A percentile compares a stretch with the other conserved stretches of the same genome.
phyloP scores from a whole-genome alignment of 1,140 invertebrate genomes.

The Chlorops oryzae region DNA sequence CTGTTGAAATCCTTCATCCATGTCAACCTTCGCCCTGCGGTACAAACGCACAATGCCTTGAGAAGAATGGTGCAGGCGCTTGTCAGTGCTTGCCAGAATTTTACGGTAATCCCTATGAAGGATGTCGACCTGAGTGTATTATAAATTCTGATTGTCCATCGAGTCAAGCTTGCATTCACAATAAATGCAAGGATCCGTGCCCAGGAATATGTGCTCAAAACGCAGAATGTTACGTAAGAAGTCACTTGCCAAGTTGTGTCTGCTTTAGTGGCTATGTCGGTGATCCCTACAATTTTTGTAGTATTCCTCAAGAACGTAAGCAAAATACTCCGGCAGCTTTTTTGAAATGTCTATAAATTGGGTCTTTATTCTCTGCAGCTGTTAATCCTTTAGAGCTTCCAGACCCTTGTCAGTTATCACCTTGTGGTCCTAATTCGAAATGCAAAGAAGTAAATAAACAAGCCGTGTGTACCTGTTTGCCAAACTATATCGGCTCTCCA shows the following conservation, averaged over 20 bases:
- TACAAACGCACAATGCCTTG: conserved; percentile 55
- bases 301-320: conserved; percentile 57
- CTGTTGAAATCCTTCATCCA: conserved; percentile 50
- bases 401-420: conserved; percentile 63
- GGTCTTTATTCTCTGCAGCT: too few species aligned
- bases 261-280: conserved; percentile 62
- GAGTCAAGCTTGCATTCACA: conserved; percentile 62
- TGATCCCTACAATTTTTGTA: conserved; percentile 61
- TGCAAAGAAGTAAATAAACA: conserved; percentile 66
- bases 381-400: too few species aligned
- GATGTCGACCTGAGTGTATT: conserved; percentile 68
- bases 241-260: conserved; percentile 66
- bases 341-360: too few species aligned
- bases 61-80: conserved; percentile 59
- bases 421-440: conserved; percentile 65
- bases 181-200: conserved; percentile 72
- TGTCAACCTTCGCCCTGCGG: conserved; percentile 59
- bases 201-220: conserved; percentile 67
- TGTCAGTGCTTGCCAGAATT: conserved; percentile 66
- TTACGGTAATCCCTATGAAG: conserved; percentile 67
- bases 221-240: conserved; percentile 65
- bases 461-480: conserved; percentile 71
- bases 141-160: conserved; percentile 66
- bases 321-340: too few species aligned
- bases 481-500: conserved; percentile 68